These are phyloP conservation scores for Malacoraja senta DNA, from an alignment of 2,797 vertebrate genomes.

Conservation along the genomic window DNA sequence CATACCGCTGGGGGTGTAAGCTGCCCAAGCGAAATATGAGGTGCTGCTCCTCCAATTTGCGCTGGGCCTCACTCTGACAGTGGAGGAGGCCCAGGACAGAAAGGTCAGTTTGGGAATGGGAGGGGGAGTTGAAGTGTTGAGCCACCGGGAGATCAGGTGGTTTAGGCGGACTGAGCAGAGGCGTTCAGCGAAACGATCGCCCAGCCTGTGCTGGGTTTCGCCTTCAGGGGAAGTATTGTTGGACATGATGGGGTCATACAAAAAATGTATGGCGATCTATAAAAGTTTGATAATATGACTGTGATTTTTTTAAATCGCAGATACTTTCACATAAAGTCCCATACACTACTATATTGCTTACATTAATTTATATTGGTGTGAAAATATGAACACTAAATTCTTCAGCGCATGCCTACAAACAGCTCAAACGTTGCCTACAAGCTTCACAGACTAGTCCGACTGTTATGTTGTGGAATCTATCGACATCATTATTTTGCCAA, in stretches of 20 bases:
- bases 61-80: too few relatives aligned
- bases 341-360: not conserved
- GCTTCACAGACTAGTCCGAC: not conserved
- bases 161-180: too few relatives aligned
- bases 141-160: too few relatives aligned
- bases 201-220: too few relatives aligned
- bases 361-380: not conserved
- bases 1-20: too few relatives aligned
- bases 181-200: too few relatives aligned
- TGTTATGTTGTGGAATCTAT: not conserved
- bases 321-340: not conserved
- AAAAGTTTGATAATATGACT: not conserved
- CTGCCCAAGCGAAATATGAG: too few relatives aligned
- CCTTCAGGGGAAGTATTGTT: not conserved
- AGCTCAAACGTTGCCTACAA: not conserved
- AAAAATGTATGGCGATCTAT: not conserved
- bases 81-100: too few relatives aligned
- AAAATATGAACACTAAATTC: not conserved
- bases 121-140: too few relatives aligned
- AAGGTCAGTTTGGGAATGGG: too few relatives aligned
- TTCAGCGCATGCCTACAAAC: too few relatives aligned
- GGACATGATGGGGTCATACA: not conserved
- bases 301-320: not conserved
- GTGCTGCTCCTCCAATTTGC: too few relatives aligned
- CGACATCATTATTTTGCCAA: not conserved